Percentiles rank a stretch among this genome's conserved stretches.
Conservation (phyloP, 64 coral and sea anemone genomes). For the Actinia equina region DNA sequence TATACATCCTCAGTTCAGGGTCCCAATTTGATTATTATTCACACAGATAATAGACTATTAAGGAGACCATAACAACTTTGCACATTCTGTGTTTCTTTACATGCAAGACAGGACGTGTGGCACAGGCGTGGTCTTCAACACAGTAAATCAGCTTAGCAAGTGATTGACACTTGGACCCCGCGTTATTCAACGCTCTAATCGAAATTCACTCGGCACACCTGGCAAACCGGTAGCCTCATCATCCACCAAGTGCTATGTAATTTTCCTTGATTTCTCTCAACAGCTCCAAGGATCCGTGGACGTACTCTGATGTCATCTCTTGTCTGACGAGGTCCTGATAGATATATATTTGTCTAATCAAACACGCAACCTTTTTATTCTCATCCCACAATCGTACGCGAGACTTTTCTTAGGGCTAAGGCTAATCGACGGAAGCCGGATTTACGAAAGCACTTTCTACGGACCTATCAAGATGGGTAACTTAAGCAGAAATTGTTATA, state of each 20-base stretch:
- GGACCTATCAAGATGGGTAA: not conserved
- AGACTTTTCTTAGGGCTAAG: not conserved
- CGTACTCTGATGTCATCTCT: not conserved
- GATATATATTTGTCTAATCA: constrained; percentile 2
- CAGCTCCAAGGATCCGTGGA: not conserved
- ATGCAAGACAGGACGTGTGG: not conserved
- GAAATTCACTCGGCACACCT: not conserved
- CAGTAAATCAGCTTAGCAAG: not conserved
- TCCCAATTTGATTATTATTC: not conserved
- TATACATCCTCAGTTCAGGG: not conserved
- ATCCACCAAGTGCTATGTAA: not conserved
- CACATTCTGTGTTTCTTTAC: not conserved
- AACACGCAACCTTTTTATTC: not conserved
- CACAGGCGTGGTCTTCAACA: not conserved
- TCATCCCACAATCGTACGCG: not conserved
- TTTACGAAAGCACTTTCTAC: not conserved
- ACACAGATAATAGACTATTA: not conserved
- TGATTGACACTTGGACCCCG: not conserved
- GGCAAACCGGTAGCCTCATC: not conserved
- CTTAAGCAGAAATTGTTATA: not conserved
- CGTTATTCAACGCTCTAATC: not conserved
- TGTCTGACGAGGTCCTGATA: not conserved
- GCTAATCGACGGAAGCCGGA: not conserved
- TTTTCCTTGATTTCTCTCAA: not conserved
- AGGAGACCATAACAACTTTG: not conserved